A percentile compares a stretch with the other conserved stretches of the same genome.
Conservation (phyloP, 2,113 vertebrate genomes). For the Hippocampus mohnikei region DNA sequence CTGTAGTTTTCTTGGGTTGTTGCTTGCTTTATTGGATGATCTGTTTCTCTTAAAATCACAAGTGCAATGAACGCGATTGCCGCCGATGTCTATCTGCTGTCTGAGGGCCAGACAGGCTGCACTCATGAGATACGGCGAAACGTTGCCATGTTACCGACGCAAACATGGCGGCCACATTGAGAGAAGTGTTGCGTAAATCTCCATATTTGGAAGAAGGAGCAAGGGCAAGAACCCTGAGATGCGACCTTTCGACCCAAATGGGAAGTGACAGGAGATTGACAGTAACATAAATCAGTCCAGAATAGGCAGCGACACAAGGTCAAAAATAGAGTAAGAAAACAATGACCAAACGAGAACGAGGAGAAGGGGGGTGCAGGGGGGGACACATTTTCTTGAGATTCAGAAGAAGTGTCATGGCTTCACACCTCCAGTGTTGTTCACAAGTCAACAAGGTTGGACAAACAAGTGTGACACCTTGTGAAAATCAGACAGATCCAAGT, state of each 20-base stretch:
- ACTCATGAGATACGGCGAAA: neutral
- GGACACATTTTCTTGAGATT: slow-evolving; percentile 54
- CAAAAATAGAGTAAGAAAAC: slow-evolving; percentile 67
- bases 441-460: slow-evolving; percentile 46
- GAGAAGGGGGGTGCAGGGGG: slow-evolving; percentile 1
- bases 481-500: slow-evolving; percentile 10
- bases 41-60: neutral
- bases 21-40: neutral
- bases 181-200: slow-evolving; percentile 32
- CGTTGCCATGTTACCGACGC: slow-evolving; percentile 1
- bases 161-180: slow-evolving; percentile 28
- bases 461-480: slow-evolving; percentile 22
- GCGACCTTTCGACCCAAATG: slow-evolving; percentile 54
- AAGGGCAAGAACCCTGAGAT: slow-evolving; percentile 62
- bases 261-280: slow-evolving; percentile 74
- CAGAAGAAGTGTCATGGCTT: slow-evolving; percentile 46
- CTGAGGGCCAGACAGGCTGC: neutral
- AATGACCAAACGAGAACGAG: slow-evolving; percentile 46
- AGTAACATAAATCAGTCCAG: slow-evolving; percentile 64
- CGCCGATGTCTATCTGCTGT: neutral
- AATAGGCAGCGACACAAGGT: slow-evolving; percentile 60
- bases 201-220: slow-evolving; percentile 62
- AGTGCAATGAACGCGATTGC: neutral
- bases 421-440: slow-evolving; percentile 51
- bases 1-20: neutral